A percentile compares a stretch with the other conserved stretches of the same genome.
phyloP scores from a whole-genome alignment of 2,888 invertebrate species.

The Brenthis daphne region DNA sequence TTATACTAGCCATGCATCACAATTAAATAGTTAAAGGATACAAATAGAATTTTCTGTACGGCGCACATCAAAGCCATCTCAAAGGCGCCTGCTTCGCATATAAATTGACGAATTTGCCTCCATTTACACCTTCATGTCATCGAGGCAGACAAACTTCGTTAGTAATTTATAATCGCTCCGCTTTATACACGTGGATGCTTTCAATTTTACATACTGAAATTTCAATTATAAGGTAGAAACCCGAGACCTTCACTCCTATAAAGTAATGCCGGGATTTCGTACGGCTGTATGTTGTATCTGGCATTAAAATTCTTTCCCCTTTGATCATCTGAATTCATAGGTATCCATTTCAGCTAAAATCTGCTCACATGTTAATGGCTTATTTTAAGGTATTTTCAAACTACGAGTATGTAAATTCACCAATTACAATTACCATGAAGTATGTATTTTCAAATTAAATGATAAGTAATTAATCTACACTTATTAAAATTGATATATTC shows the following conservation, averaged over 20 bases:
- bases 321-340: constrained; percentile 7
- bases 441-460: no score
- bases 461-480: no score
- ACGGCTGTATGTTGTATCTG: neutral
- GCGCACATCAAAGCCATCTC: constrained; percentile 67
- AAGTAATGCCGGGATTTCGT: neutral
- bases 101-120: constrained; percentile 81
- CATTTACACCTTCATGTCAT: constrained; percentile 74
- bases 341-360: constrained; percentile 4
- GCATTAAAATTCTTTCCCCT: neutral
- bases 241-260: neutral
- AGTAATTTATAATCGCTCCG: constrained; percentile 71
- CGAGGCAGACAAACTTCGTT: constrained; percentile 62
- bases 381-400: constrained; percentile 1
- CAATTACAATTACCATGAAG: no score
- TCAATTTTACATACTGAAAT: constrained; percentile 42
- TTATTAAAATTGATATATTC: no score
- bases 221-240: constrained; percentile 22
- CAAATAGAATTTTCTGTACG: constrained; percentile 53
- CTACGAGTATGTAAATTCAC: neutral
- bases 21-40: constrained; percentile 45
- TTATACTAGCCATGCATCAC: constrained; percentile 15
- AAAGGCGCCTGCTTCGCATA: constrained; percentile 77
- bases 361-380: constrained; percentile 10
- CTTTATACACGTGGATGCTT: constrained; percentile 59